Evolutionary conservation across 1,140 invertebrate species (phyloP), one percentile per base, ranked within the genome.

Genomic region (Zelostemma sp.): DNA sequence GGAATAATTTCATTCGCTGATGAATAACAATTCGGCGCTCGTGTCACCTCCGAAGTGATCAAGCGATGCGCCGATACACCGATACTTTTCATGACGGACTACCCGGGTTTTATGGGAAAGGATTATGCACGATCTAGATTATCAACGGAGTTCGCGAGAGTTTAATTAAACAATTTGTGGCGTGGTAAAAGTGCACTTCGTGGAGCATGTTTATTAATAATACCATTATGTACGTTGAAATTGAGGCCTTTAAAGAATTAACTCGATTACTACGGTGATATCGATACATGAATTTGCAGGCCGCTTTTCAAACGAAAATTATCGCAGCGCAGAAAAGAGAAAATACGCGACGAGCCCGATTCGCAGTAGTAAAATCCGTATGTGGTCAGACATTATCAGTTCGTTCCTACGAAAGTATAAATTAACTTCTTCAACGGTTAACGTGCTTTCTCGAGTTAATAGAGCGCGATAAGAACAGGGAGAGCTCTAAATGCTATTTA

Each of bases 401-500:
- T n/a, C n/a, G n/a, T n/a, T n/a, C n/a, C n/a, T n/a, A n/a, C n/a
- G n/a, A n/a, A n/a, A n/a, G n/a, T n/a, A n/a, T n/a, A n/a, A n/a
- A n/a, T n/a, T n/a, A n/a, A n/a, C n/a, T n/a, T n/a, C n/a, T n/a
- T n/a, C n/a, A n/a, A n/a, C n/a, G n/a, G n/a, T n/a, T n/a, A n/a
- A n/a, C n/a, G n/a, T n/a, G n/a, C n/a, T n/a, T n/a, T n/a, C 43
- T 53, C 33, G 17, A 41, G 40, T 53, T 21, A 31, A 31, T 31
- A 6, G 11, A 31, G 28, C 28, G 28, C 28, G 28, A 31, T 6
- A 6, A 31, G 28, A 31, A 31, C 56, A 6, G 8, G 16, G n/a
- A 33, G 18, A 51, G 49, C 53, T 18, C 46, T 43, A 61, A 58
- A 58, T 54, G 19, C 47, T 19, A 57, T 54, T n/a, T 40, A 18